Evolutionary conservation across 2,888 invertebrate species (phyloP), one percentile per base, ranked within the genome.

Genomic region (Vandiemenella viatica): DNA sequence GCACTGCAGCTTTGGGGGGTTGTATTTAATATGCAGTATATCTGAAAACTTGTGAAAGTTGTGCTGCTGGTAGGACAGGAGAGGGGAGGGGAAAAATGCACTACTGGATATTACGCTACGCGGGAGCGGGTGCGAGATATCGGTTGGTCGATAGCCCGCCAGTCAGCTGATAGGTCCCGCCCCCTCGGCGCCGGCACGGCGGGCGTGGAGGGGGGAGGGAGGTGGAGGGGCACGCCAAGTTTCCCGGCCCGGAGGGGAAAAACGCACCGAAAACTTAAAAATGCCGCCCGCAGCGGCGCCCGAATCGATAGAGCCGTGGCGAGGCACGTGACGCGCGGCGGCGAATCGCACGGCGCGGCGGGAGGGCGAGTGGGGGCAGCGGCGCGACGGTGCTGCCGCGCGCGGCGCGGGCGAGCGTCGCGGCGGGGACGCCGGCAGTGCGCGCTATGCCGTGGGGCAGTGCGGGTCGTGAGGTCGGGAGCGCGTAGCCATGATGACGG

Each of bases 271-370:
- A 41, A 53, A 80, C 75, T 80, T 80, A 80, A 80, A 80, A 81
- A 80, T 80, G 79, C 80, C 80, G 80, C 80, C 80, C 79, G 77
- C 73, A 74, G n/a, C 74, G 75, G 74, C 59, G 74, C 76, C 76
- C 78, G 79, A 80, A 81, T 80, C 80, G 77, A 81, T 80, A 80
- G 75, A 46, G 74, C 74, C 73, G 62, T 15, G 43, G 63, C 60
- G 59, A 56, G 53, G 57, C 71, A 77, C 80, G 80, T 79, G 79
- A 77, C 77, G 62, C 60, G 69, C 58, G 57, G 51, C 52, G 56
- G 55, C 71, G 71, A 71, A 70, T 67, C 51, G 43, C 50, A 19
- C 44, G 45, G 37, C 8, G 43, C 17, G 43, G 18, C 23, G 23
- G 7, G 6, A 8, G 8, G 23, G 43, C 43, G 18, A n/a, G 23